phyloP scores from a whole-genome alignment of 2,888 invertebrate genomes.

The Cheilosia scutellata region DNA sequence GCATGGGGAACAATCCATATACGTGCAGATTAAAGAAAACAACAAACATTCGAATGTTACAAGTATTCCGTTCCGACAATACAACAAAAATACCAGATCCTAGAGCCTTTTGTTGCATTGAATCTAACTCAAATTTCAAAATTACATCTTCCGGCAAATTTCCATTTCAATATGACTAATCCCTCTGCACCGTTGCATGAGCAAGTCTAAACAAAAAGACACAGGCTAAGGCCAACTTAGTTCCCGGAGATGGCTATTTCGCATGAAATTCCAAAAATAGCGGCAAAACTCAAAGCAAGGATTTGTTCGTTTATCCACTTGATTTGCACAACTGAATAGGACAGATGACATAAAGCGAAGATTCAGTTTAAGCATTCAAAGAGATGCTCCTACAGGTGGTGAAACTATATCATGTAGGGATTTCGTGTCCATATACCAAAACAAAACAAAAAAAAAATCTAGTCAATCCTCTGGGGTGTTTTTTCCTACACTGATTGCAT shows the following conservation, averaged over 20 bases:
- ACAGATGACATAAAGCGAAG: conserved; percentile 71
- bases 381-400: conserved; percentile 66
- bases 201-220: conserved; percentile 52
- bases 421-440: conserved; percentile 67
- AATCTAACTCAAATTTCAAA: conserved; percentile 72
- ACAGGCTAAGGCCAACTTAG: conserved; percentile 59
- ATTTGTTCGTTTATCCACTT: conserved; percentile 75
- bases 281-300: conserved; percentile 65
- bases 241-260: conserved; percentile 35
- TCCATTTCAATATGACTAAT: conserved; percentile 54
- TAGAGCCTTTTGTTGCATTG: conserved; percentile 60
- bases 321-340: conserved; percentile 76
- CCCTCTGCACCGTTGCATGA: conserved; percentile 56
- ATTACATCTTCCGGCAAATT: conserved; percentile 65
- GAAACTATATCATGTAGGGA: conserved; percentile 66
- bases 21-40: no score
- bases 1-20: no score
- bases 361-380: conserved; percentile 57
- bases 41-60: no score
- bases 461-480: conserved; percentile 66
- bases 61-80: neutral
- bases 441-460: conserved; percentile 69
- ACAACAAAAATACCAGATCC: conserved; percentile 41
- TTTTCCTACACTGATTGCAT: conserved; percentile 75
- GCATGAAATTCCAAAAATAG: conserved; percentile 36